phyloP scores from a whole-genome alignment of 2,113 vertebrate species.

The Ariopsis seemanni region DNA sequence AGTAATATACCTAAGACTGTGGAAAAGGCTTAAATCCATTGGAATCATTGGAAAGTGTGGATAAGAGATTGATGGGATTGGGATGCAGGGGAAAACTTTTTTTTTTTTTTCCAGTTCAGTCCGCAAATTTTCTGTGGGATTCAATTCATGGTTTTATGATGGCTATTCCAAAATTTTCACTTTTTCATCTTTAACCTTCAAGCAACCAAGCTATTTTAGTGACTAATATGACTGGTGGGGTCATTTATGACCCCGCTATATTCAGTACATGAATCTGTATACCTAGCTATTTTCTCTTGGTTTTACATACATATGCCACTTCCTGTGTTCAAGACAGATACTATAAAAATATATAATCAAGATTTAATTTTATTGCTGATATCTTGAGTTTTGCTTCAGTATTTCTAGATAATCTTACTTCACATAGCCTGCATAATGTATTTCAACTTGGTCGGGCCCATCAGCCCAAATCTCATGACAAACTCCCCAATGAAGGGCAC shows the following conservation, averaged over 20 bases:
- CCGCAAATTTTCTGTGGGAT: not conserved
- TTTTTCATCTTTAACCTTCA: not conserved
- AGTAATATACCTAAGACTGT: not conserved
- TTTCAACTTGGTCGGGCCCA: not conserved
- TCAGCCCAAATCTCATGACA: not conserved
- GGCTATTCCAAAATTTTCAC: not conserved
- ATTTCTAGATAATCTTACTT: not conserved
- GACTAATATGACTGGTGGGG: too few relatives aligned
- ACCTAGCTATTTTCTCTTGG: too few relatives aligned
- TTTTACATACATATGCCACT: too few relatives aligned
- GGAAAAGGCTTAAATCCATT: not conserved
- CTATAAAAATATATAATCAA: too few relatives aligned
- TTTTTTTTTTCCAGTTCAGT: not conserved
- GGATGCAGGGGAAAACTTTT: not conserved
- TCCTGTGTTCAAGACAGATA: too few relatives aligned
- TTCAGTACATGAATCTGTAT: too few relatives aligned
- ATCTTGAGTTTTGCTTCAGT: not conserved
- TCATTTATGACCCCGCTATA: too few relatives aligned
- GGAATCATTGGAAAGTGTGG: not conserved
- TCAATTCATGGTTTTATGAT: not conserved
- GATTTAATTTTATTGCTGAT: too few relatives aligned
- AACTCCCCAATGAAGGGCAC: not conserved
- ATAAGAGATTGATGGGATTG: not conserved
- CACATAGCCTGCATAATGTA: not conserved
- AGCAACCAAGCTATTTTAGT: too few relatives aligned